Conservation (phyloP, 2,113 vertebrate species). For the Sylvilagus bachmani region DNA sequence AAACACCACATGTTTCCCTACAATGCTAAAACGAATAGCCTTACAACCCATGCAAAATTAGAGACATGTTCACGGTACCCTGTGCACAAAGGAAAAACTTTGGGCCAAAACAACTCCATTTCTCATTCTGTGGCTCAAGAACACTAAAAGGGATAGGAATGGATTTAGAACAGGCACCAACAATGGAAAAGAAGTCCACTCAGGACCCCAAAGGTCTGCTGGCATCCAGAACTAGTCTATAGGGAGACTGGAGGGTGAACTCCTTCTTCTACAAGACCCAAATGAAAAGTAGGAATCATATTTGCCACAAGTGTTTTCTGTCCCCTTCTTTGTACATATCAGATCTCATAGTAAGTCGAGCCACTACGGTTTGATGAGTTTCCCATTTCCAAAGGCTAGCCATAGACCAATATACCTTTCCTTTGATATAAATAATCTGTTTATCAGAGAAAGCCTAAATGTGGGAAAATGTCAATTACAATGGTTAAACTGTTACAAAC, state of each 20-base stretch:
- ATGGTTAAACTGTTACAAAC: not conserved
- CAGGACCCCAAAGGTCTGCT: not conserved
- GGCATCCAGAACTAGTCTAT: not conserved
- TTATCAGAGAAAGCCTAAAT: not conserved
- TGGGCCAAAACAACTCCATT: not conserved
- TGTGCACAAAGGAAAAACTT: not conserved
- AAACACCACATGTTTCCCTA: not conserved
- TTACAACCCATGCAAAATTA: not conserved
- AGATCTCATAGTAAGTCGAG: not conserved
- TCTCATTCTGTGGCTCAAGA: not conserved
- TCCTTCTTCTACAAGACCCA: not conserved
- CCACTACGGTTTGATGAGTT: not conserved
- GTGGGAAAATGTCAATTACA: not conserved
- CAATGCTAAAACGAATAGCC: not conserved
- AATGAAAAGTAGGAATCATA: not conserved
- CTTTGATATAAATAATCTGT: not conserved
- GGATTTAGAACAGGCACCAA: not conserved
- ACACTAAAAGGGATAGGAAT: not conserved
- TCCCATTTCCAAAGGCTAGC: not conserved
- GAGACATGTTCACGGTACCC: not conserved
- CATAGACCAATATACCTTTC: not conserved
- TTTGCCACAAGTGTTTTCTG: conserved; percentile 27
- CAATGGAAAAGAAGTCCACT: too few relatives aligned
- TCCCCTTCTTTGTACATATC: not conserved
- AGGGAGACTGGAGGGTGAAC: not conserved